Base-by-base conservation (phyloP, 2,113 vertebrate genomes). In the Axis porcinus region DNA sequence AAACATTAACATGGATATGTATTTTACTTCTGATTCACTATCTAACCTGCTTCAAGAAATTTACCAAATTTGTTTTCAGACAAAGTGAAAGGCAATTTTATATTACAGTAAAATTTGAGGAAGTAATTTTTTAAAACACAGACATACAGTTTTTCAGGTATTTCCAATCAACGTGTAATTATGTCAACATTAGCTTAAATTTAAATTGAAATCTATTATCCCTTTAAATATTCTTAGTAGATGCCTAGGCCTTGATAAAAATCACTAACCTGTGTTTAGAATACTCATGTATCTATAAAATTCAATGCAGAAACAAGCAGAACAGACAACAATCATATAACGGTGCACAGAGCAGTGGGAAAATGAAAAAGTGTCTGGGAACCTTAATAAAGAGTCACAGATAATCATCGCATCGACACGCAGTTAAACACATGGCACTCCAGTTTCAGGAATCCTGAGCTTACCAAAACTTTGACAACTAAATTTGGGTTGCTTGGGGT, bases 391-490 rank as follows among this genome's bases (percentile, higher is more conserved):
- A 94, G 50, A 83, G 50, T 67, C 36, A 91, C n/a, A 57, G 25
- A 64, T 23, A 94, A 84, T 85, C 21, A 33, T 58, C 47, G 76
- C 86, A 91, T 89, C 79, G 89, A 85, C 76, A 95, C n/a, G 28
- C 47, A 97, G 57, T 93, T 94, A 82, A 88, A 97, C 87, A 98
- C 55, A 87, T 57, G 58, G 84, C 36, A 81, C 60, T 95, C 52
- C 30, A 83, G 89, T 95, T 97, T 96, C 70, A 0, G 60, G 79
- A 97, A 98, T 96, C 30, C 40, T 74, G 28, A 97, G 79, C 52
- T 89, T 74, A 97, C 54, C 92, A 97, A 96, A 97, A 94, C 95
- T 94, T 96, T 94, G 86, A 92, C 57, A 96, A 81, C 91, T 96
- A 96, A 93, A 95, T 95, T 98, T 97, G 84, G 83, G 67, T 96